Conservation (phyloP, 2,888 invertebrate genomes). For the Melanotus villosus region DNA sequence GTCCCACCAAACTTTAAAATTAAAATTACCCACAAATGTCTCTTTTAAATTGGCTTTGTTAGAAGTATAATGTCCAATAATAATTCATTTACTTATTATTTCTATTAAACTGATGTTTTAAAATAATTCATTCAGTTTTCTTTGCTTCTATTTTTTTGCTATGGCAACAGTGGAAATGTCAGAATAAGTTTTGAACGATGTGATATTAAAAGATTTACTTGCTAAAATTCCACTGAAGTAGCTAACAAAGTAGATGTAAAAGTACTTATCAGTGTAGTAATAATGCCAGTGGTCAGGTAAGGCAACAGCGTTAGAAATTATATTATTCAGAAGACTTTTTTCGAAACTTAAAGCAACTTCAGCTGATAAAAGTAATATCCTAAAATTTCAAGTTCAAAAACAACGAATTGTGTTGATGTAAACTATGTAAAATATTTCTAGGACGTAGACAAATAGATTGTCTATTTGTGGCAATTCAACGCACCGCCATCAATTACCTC, state of each 20-base stretch:
- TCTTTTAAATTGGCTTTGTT: no score
- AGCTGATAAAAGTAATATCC: no score
- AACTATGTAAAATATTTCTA: constrained; percentile 61
- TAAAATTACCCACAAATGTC: no score
- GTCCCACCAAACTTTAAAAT: no score
- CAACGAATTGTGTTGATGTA: background rate
- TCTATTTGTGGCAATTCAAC: constrained; percentile 70
- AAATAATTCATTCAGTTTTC: no score
- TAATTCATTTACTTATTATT: no score
- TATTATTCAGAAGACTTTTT: no score
- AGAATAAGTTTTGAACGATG: constrained; percentile 47
- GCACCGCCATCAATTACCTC: constrained; percentile 69
- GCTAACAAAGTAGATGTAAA: constrained; percentile 44
- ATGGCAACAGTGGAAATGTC: background rate
- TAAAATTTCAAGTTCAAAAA: background rate
- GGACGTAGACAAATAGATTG: constrained; percentile 70
- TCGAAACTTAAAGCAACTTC: no score
- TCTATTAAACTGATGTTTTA: no score
- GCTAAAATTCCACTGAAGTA: constrained; percentile 35
- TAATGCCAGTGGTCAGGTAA: constrained; percentile 45
- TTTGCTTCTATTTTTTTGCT: no score
- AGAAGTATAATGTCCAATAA: no score
- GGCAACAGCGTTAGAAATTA: no score
- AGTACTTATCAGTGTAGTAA: constrained; percentile 25
- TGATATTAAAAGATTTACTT: constrained; percentile 46